phyloP scores from a whole-genome alignment of 2,113 vertebrate genomes.

The Lagopus leucura region DNA sequence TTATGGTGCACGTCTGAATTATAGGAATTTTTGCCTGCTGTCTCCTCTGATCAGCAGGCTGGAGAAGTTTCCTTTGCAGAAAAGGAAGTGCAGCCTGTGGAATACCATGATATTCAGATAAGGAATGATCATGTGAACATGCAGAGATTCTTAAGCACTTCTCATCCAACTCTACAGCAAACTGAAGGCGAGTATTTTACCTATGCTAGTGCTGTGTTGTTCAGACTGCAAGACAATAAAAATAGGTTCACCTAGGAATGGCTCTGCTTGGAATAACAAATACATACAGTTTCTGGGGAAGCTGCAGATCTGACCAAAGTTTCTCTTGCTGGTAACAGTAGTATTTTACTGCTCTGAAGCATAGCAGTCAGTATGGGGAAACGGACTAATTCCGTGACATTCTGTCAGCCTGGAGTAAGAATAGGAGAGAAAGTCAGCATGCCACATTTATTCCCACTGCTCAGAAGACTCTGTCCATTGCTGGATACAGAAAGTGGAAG shows the following conservation, averaged over 20 bases:
- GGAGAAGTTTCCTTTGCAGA: neutral
- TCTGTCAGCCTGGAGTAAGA: neutral
- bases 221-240: neutral
- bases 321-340: neutral
- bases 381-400: neutral
- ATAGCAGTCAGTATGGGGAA: neutral
- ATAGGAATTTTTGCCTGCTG: conserved; percentile 79
- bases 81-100: neutral
- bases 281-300: neutral
- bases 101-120: conserved; percentile 41
- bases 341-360: neutral
- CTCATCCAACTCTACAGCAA: conserved; percentile 79
- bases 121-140: conserved; percentile 81
- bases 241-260: neutral
- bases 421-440: neutral
- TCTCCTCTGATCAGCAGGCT: conserved; percentile 75
- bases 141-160: conserved; percentile 77
- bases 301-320: neutral
- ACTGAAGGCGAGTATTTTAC: conserved; percentile 75
- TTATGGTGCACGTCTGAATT: neutral
- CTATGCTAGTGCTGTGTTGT: neutral
- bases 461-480: neutral
- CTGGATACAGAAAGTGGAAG: neutral
- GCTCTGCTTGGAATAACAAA: neutral
- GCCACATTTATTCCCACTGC: neutral